Percentiles rank a stretch among this genome's conserved stretches.
These are phyloP conservation scores for Chesias legatella DNA, from an alignment of 2,888 invertebrate genomes.

Conservation along the genomic window DNA sequence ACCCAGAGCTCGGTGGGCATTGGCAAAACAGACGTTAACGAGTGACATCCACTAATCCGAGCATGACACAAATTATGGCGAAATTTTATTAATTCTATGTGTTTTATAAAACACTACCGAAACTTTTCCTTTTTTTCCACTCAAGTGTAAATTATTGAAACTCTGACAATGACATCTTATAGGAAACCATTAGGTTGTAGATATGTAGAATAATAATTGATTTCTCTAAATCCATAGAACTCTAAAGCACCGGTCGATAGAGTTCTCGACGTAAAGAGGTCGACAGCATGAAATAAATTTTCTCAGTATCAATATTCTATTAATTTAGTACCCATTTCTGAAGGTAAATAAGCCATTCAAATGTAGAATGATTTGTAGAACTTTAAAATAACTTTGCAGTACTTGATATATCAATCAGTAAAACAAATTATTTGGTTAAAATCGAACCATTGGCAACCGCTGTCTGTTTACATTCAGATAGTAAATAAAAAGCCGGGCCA, in stretches of 20 bases:
- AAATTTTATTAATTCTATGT: no score
- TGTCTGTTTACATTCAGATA: slow-evolving; percentile 48
- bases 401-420: slow-evolving; percentile 10
- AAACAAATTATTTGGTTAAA: slow-evolving; percentile 17
- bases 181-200: background rate
- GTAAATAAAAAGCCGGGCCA: slow-evolving; percentile 61
- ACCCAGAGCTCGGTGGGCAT: no score
- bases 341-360: no score
- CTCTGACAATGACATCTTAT: slow-evolving; percentile 10
- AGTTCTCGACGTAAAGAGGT: slow-evolving; percentile 1
- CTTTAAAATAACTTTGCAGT: background rate
- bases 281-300: background rate
- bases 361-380: background rate
- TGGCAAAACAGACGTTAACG: no score
- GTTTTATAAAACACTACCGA: no score
- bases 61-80: no score
- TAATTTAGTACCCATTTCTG: no score
- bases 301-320: background rate
- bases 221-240: slow-evolving; percentile 1
- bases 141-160: slow-evolving; percentile 6
- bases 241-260: background rate
- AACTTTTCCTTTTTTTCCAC: no score
- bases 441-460: slow-evolving; percentile 33
- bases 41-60: no score
- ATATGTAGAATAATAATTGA: slow-evolving; percentile 6